These are phyloP conservation scores for Columba guinea DNA, from an alignment of 2,797 vertebrate species.

Conservation along the genomic window DNA sequence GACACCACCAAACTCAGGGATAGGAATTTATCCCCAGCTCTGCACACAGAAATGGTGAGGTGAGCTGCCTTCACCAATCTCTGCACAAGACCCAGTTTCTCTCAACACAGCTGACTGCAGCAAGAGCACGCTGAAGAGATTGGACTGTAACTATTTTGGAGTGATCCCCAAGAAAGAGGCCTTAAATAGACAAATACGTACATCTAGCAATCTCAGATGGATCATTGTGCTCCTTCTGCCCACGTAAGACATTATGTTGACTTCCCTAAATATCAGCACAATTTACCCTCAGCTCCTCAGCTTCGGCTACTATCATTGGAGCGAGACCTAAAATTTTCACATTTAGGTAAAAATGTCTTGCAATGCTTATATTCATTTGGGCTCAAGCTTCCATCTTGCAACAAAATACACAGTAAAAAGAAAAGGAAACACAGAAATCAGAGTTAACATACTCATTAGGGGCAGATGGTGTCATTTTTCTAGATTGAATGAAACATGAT, in stretches of 20 bases:
- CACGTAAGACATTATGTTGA: neutral
- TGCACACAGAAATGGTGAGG: neutral
- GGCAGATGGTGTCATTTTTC: neutral
- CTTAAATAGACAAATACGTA: conserved; percentile 50
- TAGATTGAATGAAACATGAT: neutral
- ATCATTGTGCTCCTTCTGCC: conserved; percentile 14
- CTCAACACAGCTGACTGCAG: conserved; percentile 8
- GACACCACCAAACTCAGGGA: neutral
- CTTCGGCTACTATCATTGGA: neutral
- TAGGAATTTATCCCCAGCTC: neutral
- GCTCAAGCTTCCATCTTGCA: neutral
- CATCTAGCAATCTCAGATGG: conserved; percentile 38
- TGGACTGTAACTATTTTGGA: conserved; percentile 49
- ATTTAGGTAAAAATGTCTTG: neutral
- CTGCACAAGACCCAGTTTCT: conserved; percentile 38
- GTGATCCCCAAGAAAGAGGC: conserved; percentile 41
- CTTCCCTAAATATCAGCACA: conserved; percentile 7
- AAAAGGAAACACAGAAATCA: neutral
- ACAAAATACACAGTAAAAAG: neutral
- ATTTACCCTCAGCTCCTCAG: neutral
- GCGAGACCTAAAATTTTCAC: neutral
- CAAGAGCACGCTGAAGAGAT: neutral
- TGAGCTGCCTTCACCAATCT: conserved; percentile 16
- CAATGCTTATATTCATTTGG: neutral
- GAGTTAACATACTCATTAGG: neutral